Conservation (phyloP, 2,113 vertebrate genomes). For the Eulacestoma nigropectus region DNA sequence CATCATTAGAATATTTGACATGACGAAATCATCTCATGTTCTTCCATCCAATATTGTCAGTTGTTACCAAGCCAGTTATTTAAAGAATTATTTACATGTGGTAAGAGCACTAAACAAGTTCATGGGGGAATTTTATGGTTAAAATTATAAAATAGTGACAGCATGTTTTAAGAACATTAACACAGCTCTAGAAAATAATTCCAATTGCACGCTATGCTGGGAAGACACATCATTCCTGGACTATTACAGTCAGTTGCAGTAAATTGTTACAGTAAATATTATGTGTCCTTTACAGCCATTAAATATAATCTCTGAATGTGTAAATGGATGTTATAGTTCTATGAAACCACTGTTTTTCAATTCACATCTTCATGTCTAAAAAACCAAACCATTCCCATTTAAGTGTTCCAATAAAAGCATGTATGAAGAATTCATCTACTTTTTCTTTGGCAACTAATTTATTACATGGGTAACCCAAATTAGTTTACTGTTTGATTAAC, state of each 20-base stretch:
- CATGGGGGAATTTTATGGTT: not conserved
- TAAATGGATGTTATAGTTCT: not conserved
- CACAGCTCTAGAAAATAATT: not conserved
- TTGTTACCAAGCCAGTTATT: not conserved
- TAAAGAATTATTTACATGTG: not conserved
- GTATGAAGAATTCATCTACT: not conserved
- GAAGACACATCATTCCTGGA: not conserved
- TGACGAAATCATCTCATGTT: not conserved
- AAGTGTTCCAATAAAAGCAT: not conserved
- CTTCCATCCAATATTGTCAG: not conserved
- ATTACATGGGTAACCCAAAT: not conserved
- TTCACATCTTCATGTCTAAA: not conserved
- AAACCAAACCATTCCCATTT: not conserved
- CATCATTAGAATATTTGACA: not conserved
- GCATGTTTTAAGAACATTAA: not conserved
- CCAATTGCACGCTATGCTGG: not conserved
- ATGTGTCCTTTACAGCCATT: not conserved
- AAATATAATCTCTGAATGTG: not conserved
- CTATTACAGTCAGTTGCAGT: not conserved
- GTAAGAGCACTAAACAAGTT: not conserved
- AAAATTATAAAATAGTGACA: not conserved
- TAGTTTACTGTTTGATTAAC: not conserved
- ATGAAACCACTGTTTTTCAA: not conserved
- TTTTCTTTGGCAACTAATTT: not conserved
- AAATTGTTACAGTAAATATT: not conserved